Conservation (phyloP, 2,113 vertebrate species). For the Bufo gargarizans region DNA sequence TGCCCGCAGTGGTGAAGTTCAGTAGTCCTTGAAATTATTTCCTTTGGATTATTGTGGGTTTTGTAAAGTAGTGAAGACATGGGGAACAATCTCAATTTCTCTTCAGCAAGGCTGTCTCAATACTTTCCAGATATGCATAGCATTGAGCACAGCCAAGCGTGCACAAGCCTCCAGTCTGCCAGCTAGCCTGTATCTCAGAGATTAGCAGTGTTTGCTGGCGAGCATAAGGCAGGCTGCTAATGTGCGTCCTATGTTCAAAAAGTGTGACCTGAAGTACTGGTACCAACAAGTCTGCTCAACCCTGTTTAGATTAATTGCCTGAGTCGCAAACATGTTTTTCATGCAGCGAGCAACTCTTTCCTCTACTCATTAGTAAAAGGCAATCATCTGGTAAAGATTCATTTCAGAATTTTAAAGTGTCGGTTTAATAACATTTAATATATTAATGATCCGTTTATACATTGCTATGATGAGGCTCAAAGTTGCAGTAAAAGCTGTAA, state of each 20-base stretch:
- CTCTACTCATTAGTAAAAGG: slow-evolving; percentile 43
- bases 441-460: slow-evolving; percentile 5
- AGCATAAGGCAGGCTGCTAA: slow-evolving; percentile 37
- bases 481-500: not conserved
- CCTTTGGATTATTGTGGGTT: slow-evolving; percentile 65
- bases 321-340: slow-evolving; percentile 14
- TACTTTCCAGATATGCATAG: slow-evolving; percentile 65
- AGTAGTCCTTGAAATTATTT: slow-evolving; percentile 74
- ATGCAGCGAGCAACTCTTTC: not conserved
- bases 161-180: slow-evolving; percentile 60
- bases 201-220: not conserved
- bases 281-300: slow-evolving; percentile 29
- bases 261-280: slow-evolving; percentile 41
- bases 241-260: slow-evolving; percentile 44
- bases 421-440: slow-evolving; percentile 28
- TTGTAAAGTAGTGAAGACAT: slow-evolving; percentile 62
- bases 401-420: slow-evolving; percentile 44
- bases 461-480: not conserved
- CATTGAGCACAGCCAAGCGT: slow-evolving; percentile 59
- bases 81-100: slow-evolving; percentile 63
- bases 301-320: slow-evolving; percentile 44
- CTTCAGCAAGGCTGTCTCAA: slow-evolving; percentile 63
- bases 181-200: slow-evolving; percentile 3
- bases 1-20: slow-evolving; percentile 65
- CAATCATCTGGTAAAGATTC: slow-evolving; percentile 41